These are phyloP conservation scores for Phalacrocorax aristotelis DNA, from an alignment of 2,113 vertebrate species.

Conservation along the genomic window DNA sequence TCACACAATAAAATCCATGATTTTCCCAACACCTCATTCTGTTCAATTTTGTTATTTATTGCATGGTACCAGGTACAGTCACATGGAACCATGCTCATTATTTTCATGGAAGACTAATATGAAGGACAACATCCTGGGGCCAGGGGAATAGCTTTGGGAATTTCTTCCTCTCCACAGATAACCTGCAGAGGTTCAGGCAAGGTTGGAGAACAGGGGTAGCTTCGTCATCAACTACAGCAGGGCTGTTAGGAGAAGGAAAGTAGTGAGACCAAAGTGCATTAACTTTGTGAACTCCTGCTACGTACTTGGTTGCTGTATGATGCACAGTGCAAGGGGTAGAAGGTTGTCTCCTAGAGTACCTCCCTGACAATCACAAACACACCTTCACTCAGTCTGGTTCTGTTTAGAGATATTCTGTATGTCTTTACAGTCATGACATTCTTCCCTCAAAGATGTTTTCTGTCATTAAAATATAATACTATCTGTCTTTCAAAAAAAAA, in stretches of 20 bases:
- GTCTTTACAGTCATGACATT: not conserved
- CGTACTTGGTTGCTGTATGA: not conserved
- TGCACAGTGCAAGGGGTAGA: not conserved
- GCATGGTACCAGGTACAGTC: not conserved
- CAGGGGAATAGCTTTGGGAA: not conserved
- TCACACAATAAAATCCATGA: not conserved
- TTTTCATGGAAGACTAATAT: not conserved
- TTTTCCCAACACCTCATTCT: not conserved
- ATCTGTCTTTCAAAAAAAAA: not conserved
- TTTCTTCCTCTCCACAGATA: not conserved
- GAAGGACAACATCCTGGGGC: not conserved
- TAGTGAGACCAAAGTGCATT: not conserved
- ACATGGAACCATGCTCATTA: not conserved
- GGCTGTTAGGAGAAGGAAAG: not conserved
- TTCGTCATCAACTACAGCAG: not conserved
- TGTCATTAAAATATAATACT: not conserved
- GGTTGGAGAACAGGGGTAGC: not conserved
- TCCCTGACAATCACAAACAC: not conserved
- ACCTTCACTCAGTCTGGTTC: not conserved
- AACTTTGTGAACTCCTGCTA: not conserved
- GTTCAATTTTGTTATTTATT: not conserved
- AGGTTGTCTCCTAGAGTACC: not conserved
- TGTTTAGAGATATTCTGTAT: not conserved
- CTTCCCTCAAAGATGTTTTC: not conserved
- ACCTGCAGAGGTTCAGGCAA: not conserved